These are phyloP conservation scores for Melieria picta DNA, from an alignment of 2,888 invertebrate species.

Conservation along the genomic window DNA sequence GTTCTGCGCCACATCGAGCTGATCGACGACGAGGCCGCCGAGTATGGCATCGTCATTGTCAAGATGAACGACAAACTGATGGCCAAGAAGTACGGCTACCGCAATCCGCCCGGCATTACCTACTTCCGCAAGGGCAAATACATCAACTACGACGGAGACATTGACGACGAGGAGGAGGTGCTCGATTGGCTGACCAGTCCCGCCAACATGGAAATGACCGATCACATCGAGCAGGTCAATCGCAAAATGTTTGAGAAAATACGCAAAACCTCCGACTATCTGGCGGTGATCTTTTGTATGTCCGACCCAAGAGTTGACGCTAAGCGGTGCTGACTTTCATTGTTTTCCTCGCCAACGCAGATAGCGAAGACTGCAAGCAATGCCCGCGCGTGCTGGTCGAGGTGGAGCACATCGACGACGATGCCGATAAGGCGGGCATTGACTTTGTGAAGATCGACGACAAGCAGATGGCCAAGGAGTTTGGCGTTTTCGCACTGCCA, in stretches of 20 bases:
- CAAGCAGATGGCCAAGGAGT: slow-evolving; percentile 84
- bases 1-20: slow-evolving; percentile 87
- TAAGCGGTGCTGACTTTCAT: slow-evolving; percentile 36
- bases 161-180: slow-evolving; percentile 87
- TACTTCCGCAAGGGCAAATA: slow-evolving; percentile 90
- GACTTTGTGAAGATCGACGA: slow-evolving; percentile 94
- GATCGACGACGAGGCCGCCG: slow-evolving; percentile 90
- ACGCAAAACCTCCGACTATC: slow-evolving; percentile 86
- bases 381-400: slow-evolving; percentile 87
- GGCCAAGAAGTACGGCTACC: slow-evolving; percentile 92
- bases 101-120: slow-evolving; percentile 89
- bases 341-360: slow-evolving; percentile 66
- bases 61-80: slow-evolving; percentile 88
- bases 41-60: slow-evolving; percentile 90
- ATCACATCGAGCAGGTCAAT: slow-evolving; percentile 92
- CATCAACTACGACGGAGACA: slow-evolving; percentile 92
- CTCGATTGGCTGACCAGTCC: slow-evolving; percentile 94
- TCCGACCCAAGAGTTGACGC: slow-evolving; percentile 46
- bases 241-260: slow-evolving; percentile 93
- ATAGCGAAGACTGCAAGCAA: slow-evolving; percentile 95
- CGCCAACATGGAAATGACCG: slow-evolving; percentile 92
- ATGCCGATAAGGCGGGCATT: slow-evolving; percentile 88
- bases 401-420: slow-evolving; percentile 93
- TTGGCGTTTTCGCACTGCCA: slow-evolving; percentile 89
- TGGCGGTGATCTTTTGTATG: slow-evolving; percentile 94